Percentiles rank a stretch among this genome's conserved stretches.
phyloP scores from a whole-genome alignment of 2,888 invertebrate species.

The Xanthia icteritia region DNA sequence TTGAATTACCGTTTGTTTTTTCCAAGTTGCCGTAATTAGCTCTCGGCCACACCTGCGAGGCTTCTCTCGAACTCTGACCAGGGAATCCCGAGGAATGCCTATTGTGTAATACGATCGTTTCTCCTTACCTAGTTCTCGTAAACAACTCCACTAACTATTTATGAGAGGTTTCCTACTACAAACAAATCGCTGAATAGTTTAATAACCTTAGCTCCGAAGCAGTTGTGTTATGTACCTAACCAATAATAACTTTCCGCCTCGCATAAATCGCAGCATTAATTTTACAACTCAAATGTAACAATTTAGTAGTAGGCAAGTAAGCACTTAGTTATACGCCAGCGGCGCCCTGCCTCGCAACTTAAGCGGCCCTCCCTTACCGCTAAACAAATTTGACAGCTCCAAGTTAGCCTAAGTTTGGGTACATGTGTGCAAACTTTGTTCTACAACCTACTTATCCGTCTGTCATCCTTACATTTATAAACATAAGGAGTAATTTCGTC shows the following conservation, averaged over 20 bases:
- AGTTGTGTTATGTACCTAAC: slow-evolving; percentile 67
- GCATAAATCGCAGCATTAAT: slow-evolving; percentile 88
- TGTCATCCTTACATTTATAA: slow-evolving; percentile 45
- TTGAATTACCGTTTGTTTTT: slow-evolving; percentile 74
- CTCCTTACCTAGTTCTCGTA: slow-evolving; percentile 70
- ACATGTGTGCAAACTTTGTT: slow-evolving; percentile 78
- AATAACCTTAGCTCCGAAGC: slow-evolving; percentile 53
- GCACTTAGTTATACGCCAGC: slow-evolving; percentile 88
- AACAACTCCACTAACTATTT: slow-evolving; percentile 77
- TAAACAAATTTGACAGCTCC: slow-evolving; percentile 90
- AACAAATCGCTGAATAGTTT: slow-evolving; percentile 66
- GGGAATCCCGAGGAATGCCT: slow-evolving; percentile 81
- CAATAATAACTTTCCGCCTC: slow-evolving; percentile 76
- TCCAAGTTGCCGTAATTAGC: slow-evolving; percentile 80
- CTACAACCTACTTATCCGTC: slow-evolving; percentile 47
- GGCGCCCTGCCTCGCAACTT: slow-evolving; percentile 85
- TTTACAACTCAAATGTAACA: slow-evolving; percentile 89
- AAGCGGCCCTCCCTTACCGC: slow-evolving; percentile 87
- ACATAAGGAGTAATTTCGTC: slow-evolving; percentile 62
- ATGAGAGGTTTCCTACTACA: slow-evolving; percentile 77
- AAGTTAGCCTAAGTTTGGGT: slow-evolving; percentile 88
- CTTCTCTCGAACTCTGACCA: slow-evolving; percentile 88
- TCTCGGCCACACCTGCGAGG: slow-evolving; percentile 80
- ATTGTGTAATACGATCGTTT: slow-evolving; percentile 84
- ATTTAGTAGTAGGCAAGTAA: slow-evolving; percentile 87